Conservation (phyloP, 2,797 vertebrate species). For the Epinephelus coioides region DNA sequence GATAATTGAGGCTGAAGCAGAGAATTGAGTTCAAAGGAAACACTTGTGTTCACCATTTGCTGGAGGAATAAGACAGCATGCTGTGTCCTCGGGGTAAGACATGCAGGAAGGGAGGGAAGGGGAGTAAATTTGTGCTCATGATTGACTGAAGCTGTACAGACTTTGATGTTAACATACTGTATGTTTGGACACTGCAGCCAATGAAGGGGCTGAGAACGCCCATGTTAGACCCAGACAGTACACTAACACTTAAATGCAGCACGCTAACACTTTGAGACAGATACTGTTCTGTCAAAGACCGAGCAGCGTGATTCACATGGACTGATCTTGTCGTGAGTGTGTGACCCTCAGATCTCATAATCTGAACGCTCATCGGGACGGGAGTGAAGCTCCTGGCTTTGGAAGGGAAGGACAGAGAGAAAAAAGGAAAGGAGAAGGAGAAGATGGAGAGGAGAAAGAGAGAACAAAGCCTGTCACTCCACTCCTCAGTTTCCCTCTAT, state of each 20-base stretch:
- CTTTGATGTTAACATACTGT: constrained; percentile 1
- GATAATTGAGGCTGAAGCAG: background rate
- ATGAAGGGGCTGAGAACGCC: constrained; percentile 42
- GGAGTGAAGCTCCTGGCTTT: constrained; percentile 62
- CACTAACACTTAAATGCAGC: background rate
- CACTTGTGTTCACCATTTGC: constrained; percentile 57
- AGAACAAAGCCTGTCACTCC: constrained; percentile 70
- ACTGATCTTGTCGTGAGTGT: constrained; percentile 12
- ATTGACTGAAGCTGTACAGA: constrained; percentile 46
- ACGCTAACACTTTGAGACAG: background rate
- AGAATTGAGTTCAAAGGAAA: constrained; percentile 50
- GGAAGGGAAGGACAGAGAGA: constrained; percentile 29
- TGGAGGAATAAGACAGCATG: constrained; percentile 61
- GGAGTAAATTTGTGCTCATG: constrained; percentile 30
- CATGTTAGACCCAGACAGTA: background rate
- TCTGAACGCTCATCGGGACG: constrained; percentile 80
- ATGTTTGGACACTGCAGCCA: constrained; percentile 38
- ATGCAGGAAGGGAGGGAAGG: constrained; percentile 42
- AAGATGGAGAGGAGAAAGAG: constrained; percentile 8
- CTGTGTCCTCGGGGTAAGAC: constrained; percentile 50
- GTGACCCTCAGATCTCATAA: constrained; percentile 85
- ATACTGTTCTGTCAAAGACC: constrained; percentile 5
- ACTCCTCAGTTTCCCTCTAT: constrained; percentile 75
- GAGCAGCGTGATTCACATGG: constrained; percentile 6
- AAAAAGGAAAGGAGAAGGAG: background rate